Evolutionary conservation across 2,888 invertebrate genomes (phyloP), one percentile per base, ranked within the genome.

Genomic region (Xestoiulus laeticollis): DNA sequence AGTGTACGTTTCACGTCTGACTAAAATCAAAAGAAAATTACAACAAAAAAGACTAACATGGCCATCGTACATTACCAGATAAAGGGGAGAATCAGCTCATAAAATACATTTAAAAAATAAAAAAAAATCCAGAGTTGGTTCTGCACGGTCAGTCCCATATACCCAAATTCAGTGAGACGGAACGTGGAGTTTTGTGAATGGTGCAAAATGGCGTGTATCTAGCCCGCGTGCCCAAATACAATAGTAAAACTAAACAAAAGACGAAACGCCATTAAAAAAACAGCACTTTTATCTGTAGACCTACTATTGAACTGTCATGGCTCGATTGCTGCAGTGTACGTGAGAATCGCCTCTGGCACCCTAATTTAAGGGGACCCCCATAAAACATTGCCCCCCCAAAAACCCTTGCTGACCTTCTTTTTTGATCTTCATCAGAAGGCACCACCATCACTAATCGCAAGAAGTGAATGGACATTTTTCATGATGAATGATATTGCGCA

Each of bases 131-230:
- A 0, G 10, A 32, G 30, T 30, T 78, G 78, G 78, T 78, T 78
- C 78, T 78, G 78, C 78, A 78, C 78, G 30, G 78, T 26, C 78
- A 78, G 78, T 78, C 78, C 78, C 78, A 78, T 78, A 78, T 78
- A 78, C 78, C 78, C 78, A 78, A 78, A 78, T 78, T 14, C 78
- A 78, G 30, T 26, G 30, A 78, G 30, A 78, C 78, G 78, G 78
- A 78, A 78, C 78, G 16, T 10, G 16, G 30, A 78, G 30, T 78
- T 78, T 78, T 78, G 78, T 78, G 78, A 78, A 78, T 78, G 78
- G 78, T 30, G 26, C 78, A 16, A 78, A 78, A 78, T 78, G 78
- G 30, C 78, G 78, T 78, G 78, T 59, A 59, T 59, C n/a, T 59
- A 59, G 59, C 59, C 59, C 59, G 59, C 59, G 59, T 78, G 78